phyloP scores from a whole-genome alignment of 2,797 vertebrate genomes.

The Macropodus opercularis region DNA sequence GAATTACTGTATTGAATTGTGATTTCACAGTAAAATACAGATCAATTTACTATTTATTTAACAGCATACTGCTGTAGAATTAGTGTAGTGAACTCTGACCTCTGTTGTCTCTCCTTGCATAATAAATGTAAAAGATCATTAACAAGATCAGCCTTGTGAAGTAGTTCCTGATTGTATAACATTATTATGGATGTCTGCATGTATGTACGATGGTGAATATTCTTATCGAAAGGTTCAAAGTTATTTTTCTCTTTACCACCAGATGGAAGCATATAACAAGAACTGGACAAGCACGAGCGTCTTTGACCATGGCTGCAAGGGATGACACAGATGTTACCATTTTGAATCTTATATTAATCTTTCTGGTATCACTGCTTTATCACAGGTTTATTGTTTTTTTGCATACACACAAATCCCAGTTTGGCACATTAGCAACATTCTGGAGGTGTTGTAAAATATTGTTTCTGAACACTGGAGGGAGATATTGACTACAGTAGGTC shows the following conservation, averaged over 20 bases:
- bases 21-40: no score
- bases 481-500: conserved; percentile 11
- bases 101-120: no score
- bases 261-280: conserved; percentile 41
- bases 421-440: neutral
- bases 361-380: neutral
- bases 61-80: no score
- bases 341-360: neutral
- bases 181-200: no score
- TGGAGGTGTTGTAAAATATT: neutral
- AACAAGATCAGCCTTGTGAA: no score
- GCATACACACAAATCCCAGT: neutral
- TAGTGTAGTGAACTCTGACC: no score
- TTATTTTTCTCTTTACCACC: conserved; percentile 26
- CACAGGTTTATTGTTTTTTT: neutral
- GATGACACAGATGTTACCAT: neutral
- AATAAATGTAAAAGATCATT: no score
- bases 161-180: no score
- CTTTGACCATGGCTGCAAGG: neutral
- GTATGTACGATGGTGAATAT: no score
- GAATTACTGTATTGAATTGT: no score
- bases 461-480: conserved; percentile 31
- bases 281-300: neutral
- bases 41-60: no score
- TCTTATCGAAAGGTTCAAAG: no score